These are phyloP conservation scores for Cantharis rustica DNA, from an alignment of 2,888 invertebrate genomes.

Conservation along the genomic window DNA sequence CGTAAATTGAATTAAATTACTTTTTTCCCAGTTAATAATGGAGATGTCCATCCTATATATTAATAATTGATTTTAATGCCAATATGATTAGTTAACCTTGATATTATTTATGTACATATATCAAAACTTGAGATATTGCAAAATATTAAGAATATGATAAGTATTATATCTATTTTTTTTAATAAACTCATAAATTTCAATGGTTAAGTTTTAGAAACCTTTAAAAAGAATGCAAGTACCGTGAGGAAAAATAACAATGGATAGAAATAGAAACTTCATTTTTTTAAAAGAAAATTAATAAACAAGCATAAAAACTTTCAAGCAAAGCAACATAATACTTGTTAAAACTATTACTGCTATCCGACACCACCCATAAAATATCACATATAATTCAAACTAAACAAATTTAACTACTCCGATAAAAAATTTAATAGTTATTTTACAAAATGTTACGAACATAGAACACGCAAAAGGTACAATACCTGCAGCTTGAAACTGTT, in stretches of 20 bases:
- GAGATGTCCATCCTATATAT: no score
- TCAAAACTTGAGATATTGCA: no score
- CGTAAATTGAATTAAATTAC: no score
- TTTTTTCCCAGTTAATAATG: no score
- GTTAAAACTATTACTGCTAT: background rate
- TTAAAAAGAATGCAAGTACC: background rate
- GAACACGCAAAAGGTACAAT: slow-evolving; percentile 6
- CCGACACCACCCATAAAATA: background rate
- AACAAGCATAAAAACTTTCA: background rate
- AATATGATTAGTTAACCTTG: no score
- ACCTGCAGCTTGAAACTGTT: slow-evolving; percentile 75
- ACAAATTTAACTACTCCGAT: background rate
- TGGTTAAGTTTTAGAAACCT: no score
- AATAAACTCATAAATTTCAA: no score
- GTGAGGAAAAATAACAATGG: background rate
- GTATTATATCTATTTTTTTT: no score
- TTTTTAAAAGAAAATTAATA: background rate
- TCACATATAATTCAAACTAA: background rate
- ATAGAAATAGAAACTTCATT: background rate
- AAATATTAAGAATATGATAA: no score
- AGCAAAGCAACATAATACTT: background rate
- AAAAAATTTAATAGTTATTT: background rate
- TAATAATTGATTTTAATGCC: no score
- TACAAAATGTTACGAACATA: background rate
- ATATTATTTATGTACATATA: no score